Evolutionary conservation across 30 jellyfish, hydroid and myxozoan species (phyloP).

Genomic region (Aurelia aurita): DNA sequence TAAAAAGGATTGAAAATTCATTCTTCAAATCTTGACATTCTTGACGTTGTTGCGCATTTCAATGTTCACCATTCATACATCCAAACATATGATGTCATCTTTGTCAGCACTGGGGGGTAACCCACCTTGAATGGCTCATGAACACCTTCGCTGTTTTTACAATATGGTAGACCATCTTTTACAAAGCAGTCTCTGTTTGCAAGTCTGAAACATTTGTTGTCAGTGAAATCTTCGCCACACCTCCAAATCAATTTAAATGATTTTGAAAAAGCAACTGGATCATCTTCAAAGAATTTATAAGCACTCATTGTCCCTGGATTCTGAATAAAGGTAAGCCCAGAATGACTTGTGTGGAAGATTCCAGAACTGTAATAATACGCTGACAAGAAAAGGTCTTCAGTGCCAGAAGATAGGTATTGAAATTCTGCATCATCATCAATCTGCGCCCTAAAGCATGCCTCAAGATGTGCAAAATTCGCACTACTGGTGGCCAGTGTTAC

Average conservation of each 20-base stretch:
- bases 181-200: constrained; percentile 6
- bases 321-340: constrained; percentile 56
- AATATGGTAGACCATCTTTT: constrained; percentile 15
- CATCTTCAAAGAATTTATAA: constrained; percentile 71
- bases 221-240: constrained; percentile 56
- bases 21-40: too few relatives aligned
- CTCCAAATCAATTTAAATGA: constrained; percentile 69
- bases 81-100: constrained; percentile 77
- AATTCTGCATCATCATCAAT: constrained; percentile 7
- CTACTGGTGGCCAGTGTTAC: constrained; percentile 68
- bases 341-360: constrained; percentile 63
- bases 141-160: constrained; percentile 22
- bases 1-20: too few relatives aligned
- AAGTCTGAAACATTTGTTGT: constrained; percentile 23
- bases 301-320: constrained; percentile 76
- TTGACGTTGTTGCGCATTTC: background rate
- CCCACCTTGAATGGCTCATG: background rate
- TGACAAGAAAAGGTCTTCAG: constrained; percentile 84
- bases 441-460: constrained; percentile 52
- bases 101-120: constrained; percentile 3
- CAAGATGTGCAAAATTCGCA: constrained; percentile 39
- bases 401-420: constrained; percentile 77
- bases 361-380: constrained; percentile 73
- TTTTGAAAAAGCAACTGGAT: constrained; percentile 55
- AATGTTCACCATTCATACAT: constrained; percentile 63